phyloP scores from a whole-genome alignment of 2,113 vertebrate species.

The Rafetus swinhoei region DNA sequence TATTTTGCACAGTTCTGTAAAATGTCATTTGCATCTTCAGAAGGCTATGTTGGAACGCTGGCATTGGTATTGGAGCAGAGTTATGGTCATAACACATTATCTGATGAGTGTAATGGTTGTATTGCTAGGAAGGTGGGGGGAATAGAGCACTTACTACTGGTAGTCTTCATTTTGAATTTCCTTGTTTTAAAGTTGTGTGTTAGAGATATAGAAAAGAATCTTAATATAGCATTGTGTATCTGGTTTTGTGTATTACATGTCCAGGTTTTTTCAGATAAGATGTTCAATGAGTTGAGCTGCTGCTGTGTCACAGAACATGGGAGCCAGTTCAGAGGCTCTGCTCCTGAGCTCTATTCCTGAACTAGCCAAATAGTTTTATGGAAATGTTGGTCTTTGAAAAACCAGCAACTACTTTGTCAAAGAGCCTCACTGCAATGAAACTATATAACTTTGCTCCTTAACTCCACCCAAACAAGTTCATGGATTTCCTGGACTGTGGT shows the following conservation, averaged over 20 bases:
- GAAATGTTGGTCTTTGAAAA: neutral
- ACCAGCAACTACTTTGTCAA: neutral
- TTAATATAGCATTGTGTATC: neutral
- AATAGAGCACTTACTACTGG: neutral
- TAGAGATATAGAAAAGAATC: neutral
- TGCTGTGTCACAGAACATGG: fast-evolving
- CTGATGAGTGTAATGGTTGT: neutral
- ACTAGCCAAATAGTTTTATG: neutral
- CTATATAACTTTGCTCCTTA: neutral
- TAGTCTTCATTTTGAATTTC: neutral
- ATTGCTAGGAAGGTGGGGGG: fast-evolving
- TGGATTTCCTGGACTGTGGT: neutral
- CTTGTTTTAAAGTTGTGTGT: neutral
- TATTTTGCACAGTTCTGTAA: too few species aligned
- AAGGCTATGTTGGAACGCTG: neutral
- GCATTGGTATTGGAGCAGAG: neutral
- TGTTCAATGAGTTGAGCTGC: neutral
- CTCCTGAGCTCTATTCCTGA: too few species aligned
- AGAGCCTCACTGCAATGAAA: neutral
- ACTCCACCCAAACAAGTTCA: constrained; percentile 13
- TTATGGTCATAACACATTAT: fast-evolving
- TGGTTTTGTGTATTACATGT: neutral
- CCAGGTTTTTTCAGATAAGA: neutral
- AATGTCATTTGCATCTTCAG: neutral
- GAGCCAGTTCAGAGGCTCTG: too few species aligned